Base-by-base conservation (phyloP, 2,797 vertebrate genomes). In the Gymnothorax reevesii region DNA sequence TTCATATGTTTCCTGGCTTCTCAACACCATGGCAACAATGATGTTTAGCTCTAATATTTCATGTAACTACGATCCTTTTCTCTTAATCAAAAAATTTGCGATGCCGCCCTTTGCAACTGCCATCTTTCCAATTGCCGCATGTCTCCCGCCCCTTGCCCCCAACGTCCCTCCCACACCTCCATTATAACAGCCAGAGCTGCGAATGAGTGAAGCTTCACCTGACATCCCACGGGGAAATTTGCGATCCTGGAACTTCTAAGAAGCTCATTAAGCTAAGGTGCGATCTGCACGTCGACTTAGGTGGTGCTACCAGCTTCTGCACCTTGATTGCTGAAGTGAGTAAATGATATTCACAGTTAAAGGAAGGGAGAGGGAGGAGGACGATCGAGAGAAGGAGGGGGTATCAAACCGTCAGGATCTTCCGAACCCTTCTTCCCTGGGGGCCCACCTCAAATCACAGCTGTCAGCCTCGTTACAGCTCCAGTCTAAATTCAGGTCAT, bases 251-350 rank as follows among this genome's bases (percentile, higher is more conserved):
- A 97, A 95, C 96, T 96, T 97, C 94, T 92, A 94, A 95, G 95
- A 92, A 96, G 95, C 96, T 97, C 97, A 97, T 98, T 97, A 97
- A 92, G 94, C 88, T 82, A 91, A 97, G 95, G 96, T 97, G 96
- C 92, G 93, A 97, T 95, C 93, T 92, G 93, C 93, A 92, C 94
- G 91, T 95, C 94, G 87, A 91, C 89, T 83, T 92, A 88, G 87
- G 94, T 94, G 93, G 87, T 89, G 91, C 91, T 92, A 93, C 92
- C 88, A 92, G 88, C 80, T 92, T 93, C 88, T 87, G 86, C 90
- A 94, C 92, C 88, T 92, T 80, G 90, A 92, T 52, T 73, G 91
- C 87, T 80, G 83, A 87, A 75, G 89, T 85, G 86, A 94, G 93
- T 93, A 93, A 94, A 94, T 93, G 89, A 95, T 94, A 93, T 94